These are phyloP conservation scores for Mustelus asterias DNA, from an alignment of 2,113 vertebrate species.

Conservation along the genomic window DNA sequence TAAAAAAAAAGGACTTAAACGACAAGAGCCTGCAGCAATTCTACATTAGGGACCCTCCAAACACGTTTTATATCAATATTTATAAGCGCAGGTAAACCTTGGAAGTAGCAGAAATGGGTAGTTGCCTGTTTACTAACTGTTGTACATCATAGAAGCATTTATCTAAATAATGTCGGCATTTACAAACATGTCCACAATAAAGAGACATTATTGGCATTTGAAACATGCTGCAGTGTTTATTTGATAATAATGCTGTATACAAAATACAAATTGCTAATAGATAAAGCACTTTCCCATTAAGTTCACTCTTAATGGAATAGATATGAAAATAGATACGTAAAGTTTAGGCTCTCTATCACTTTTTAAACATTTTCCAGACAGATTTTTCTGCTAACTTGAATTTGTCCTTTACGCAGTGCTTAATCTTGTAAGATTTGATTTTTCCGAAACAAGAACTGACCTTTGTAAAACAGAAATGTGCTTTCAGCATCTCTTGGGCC, in stretches of 20 bases:
- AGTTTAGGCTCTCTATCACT: neutral
- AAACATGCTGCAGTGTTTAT: neutral
- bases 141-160: neutral
- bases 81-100: neutral
- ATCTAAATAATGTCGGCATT: neutral
- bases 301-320: neutral
- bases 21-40: neutral
- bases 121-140: neutral
- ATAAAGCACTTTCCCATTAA: neutral
- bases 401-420: neutral
- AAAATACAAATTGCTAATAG: neutral
- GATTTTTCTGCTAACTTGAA: neutral
- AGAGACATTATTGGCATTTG: neutral
- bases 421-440: slow-evolving; percentile 35
- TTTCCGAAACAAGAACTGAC: slow-evolving; percentile 24
- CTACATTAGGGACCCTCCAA: neutral
- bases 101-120: neutral
- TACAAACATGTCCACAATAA: neutral
- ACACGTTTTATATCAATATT: neutral
- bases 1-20: neutral
- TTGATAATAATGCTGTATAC: neutral
- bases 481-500: slow-evolving; percentile 41
- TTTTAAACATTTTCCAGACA: neutral
- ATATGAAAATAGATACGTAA: neutral
- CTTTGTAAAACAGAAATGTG: slow-evolving; percentile 39